Conservation (phyloP, 2,797 vertebrate genomes). For the Hydrolagus colliei region DNA sequence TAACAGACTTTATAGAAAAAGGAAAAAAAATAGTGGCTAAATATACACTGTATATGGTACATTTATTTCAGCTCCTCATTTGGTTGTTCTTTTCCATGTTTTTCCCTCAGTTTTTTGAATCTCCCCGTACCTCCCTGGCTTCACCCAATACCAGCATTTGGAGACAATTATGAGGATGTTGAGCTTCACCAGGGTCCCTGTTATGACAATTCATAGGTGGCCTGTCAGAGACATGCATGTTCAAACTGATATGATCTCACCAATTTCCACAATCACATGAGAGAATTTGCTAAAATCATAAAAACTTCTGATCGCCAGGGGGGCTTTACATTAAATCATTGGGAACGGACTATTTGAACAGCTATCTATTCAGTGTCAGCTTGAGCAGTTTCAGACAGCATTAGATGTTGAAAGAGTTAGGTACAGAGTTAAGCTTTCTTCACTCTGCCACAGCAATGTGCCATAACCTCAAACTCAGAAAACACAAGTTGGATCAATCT, state of each 20-base stretch:
- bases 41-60: not conserved
- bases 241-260: too few relatives aligned
- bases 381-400: not conserved
- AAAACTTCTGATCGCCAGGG: not conserved
- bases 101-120: conserved; percentile 15
- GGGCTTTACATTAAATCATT: not conserved
- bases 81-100: conserved; percentile 5
- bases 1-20: not conserved
- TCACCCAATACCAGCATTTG: not conserved
- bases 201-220: too few relatives aligned
- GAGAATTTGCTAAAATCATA: not conserved
- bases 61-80: not conserved
- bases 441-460: not conserved
- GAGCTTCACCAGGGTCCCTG: too few relatives aligned
- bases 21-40: not conserved
- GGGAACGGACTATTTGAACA: not conserved
- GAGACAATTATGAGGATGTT: too few relatives aligned
- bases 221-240: too few relatives aligned
- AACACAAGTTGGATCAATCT: not conserved
- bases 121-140: not conserved
- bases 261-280: too few relatives aligned
- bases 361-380: not conserved
- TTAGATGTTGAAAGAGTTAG: not conserved
- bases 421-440: not conserved
- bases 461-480: not conserved